Conservation (phyloP, 2,113 vertebrate species). For the Corythaixoides concolor region DNA sequence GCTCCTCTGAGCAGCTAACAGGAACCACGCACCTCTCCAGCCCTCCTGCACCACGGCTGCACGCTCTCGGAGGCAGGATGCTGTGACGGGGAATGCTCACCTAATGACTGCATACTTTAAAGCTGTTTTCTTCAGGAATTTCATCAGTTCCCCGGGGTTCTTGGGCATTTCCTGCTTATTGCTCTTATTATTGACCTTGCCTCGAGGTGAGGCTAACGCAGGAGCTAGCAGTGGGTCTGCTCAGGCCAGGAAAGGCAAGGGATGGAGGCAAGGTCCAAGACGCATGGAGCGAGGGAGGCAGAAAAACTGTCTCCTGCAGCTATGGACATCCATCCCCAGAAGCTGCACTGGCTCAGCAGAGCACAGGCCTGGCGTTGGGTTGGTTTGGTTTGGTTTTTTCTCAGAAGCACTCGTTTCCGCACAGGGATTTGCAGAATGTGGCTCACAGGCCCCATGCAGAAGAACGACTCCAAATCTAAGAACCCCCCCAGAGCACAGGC, state of each 20-base stretch:
- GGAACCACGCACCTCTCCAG: background rate
- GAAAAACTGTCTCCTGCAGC: background rate
- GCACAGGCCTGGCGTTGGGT: background rate
- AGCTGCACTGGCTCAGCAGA: background rate
- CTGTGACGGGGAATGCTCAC: background rate
- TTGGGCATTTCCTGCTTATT: background rate
- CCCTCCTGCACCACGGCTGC: background rate
- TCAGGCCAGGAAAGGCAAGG: background rate
- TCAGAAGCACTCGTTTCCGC: background rate
- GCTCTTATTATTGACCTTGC: background rate
- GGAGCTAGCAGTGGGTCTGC: background rate
- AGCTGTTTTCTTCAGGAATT: background rate
- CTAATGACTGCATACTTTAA: rapidly evolving
- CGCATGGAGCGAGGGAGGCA: background rate
- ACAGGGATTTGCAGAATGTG: background rate
- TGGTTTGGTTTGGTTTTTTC: background rate
- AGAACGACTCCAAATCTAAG: background rate
- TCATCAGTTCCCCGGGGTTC: background rate
- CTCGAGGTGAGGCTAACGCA: rapidly evolving
- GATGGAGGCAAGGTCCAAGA: background rate
- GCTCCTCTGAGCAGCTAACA: background rate
- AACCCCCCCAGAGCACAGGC: rapidly evolving
- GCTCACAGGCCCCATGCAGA: background rate
- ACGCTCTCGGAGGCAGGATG: background rate
- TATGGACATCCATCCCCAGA: background rate